Conservation (phyloP, 2,888 invertebrate genomes). For the Drosophila mulleri region DNA sequence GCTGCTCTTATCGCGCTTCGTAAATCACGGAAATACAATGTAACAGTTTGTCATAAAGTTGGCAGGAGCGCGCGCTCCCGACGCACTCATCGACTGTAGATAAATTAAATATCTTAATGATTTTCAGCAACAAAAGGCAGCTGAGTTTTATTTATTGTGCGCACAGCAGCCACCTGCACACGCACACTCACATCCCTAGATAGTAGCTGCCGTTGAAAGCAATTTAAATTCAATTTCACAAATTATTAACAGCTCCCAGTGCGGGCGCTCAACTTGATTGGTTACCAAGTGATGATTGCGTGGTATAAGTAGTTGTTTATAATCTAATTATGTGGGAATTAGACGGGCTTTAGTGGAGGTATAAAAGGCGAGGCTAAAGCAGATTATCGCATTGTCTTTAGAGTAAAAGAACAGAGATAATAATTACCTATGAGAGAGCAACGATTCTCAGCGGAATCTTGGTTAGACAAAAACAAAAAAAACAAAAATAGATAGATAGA, state of each 20-base stretch:
- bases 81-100: slow-evolving; percentile 30
- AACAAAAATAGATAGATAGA: too few species aligned
- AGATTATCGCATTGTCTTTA: background rate
- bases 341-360: background rate
- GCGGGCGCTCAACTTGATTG: background rate
- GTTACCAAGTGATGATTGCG: slow-evolving; percentile 3
- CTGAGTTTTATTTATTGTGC: slow-evolving; percentile 48
- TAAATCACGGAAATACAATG: slow-evolving; percentile 68
- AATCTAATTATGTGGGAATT: background rate
- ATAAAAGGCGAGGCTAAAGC: background rate
- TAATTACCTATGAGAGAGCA: too few species aligned
- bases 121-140: slow-evolving; percentile 59
- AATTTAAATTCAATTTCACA: slow-evolving; percentile 37
- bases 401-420: background rate
- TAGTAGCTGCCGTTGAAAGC: slow-evolving; percentile 14
- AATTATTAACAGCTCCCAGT: slow-evolving; percentile 19
- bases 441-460: too few species aligned
- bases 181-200: slow-evolving; percentile 10
- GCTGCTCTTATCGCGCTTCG: slow-evolving; percentile 58
- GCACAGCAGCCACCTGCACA: slow-evolving; percentile 13
- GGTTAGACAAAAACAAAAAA: too few species aligned
- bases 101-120: slow-evolving; percentile 67
- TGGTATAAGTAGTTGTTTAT: background rate
- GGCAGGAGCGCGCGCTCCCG: slow-evolving; percentile 27
- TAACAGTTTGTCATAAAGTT: slow-evolving; percentile 71